Conservation (phyloP, 1,140 invertebrate genomes). For the Zaprionus capensis region DNA sequence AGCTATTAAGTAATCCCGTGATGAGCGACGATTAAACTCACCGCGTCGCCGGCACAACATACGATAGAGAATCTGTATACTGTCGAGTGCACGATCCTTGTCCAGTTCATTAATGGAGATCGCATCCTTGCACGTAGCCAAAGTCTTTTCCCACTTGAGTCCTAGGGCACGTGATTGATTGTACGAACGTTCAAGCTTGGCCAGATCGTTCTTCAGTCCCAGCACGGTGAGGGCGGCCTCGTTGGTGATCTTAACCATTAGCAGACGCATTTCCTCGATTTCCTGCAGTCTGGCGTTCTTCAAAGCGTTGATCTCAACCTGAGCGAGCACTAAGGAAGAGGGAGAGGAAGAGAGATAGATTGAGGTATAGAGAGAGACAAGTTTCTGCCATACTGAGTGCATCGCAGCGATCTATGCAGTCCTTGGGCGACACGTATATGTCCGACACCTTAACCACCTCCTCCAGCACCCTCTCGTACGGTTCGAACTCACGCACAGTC, state of each 20-base stretch:
- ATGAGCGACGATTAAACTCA: neutral
- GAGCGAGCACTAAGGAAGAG: slow-evolving; percentile 62
- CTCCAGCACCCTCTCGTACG: slow-evolving; percentile 69
- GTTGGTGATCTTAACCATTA: slow-evolving; percentile 67
- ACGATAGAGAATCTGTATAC: slow-evolving; percentile 58
- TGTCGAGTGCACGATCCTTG: slow-evolving; percentile 66
- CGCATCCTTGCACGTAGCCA: slow-evolving; percentile 61
- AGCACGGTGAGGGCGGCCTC: slow-evolving; percentile 68
- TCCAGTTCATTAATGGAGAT: slow-evolving; percentile 50
- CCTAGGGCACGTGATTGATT: slow-evolving; percentile 55
- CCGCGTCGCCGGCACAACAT: slow-evolving; percentile 64
- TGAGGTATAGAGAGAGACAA: no score
- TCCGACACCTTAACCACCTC: slow-evolving; percentile 71
- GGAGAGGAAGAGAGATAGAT: neutral
- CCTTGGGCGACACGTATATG: slow-evolving; percentile 72
- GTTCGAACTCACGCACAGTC: slow-evolving; percentile 68
- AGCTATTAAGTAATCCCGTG: no score
- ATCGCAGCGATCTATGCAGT: slow-evolving; percentile 80
- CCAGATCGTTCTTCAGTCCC: slow-evolving; percentile 74
- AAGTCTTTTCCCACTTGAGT: slow-evolving; percentile 72
- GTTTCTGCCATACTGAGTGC: slow-evolving; percentile 60
- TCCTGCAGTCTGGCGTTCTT: slow-evolving; percentile 59
- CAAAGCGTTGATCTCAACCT: slow-evolving; percentile 67
- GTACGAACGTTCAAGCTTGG: slow-evolving; percentile 66
- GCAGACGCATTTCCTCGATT: slow-evolving; percentile 62